phyloP scores from a whole-genome alignment of 2,797 vertebrate genomes.

The Glyptemys insculpta region DNA sequence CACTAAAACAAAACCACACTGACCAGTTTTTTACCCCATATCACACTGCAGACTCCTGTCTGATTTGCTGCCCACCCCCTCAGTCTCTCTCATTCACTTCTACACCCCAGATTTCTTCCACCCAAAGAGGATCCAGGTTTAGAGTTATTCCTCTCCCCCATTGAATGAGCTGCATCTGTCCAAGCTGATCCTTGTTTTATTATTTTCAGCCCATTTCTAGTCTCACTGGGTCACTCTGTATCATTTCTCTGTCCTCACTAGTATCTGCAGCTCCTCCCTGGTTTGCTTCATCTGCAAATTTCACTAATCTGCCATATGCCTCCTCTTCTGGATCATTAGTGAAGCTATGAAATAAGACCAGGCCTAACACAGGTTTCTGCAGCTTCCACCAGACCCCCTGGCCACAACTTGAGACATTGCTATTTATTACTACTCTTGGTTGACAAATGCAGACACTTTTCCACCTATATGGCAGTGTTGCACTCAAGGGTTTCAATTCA shows the following conservation, averaged over 20 bases:
- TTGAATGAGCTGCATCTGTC: not conserved
- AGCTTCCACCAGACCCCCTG: constrained; percentile 51
- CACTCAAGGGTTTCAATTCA: constrained; percentile 64
- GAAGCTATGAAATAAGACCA: constrained; percentile 9
- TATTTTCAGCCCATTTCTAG: not conserved
- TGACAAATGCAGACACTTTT: constrained; percentile 38
- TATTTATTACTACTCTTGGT: constrained; percentile 64
- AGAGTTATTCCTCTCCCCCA: not conserved
- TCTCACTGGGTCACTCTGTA: accelerated
- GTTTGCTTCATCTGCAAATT: not conserved
- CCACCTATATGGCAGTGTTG: constrained; percentile 57
- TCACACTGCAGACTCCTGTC: accelerated
- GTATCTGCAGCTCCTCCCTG: not conserved
- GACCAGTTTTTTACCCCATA: not conserved
- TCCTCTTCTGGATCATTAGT: not conserved
- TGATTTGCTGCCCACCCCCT: not conserved
- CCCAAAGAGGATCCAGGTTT: not conserved
- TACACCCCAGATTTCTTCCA: not conserved
- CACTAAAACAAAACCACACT: not conserved
- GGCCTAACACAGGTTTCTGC: constrained; percentile 19
- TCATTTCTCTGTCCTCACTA: not conserved
- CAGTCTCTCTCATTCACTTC: not conserved
- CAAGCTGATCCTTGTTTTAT: not conserved
- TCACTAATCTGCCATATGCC: constrained; percentile 17
- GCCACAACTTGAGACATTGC: not conserved